Evolutionary conservation across 92 coral and sea anemone species (phyloP).

Genomic region (Heliopora coerulea): DNA sequence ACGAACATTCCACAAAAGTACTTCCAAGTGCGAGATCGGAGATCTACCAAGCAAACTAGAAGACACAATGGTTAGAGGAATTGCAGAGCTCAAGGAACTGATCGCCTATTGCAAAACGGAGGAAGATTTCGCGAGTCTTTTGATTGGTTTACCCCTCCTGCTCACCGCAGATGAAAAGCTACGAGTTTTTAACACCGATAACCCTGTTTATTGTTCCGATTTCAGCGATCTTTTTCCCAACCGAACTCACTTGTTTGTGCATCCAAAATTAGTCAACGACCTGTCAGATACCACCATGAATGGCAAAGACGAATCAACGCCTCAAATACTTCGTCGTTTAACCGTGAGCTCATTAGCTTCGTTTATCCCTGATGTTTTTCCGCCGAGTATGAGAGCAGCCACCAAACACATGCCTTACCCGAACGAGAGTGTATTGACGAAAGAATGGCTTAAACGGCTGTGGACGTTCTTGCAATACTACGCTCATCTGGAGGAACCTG

Average conservation of each 20-base stretch:
- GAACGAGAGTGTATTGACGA: not conserved
- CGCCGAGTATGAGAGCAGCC: slow-evolving; percentile 5
- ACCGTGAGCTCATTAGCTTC: not conserved
- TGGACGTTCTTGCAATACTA: slow-evolving; percentile 31
- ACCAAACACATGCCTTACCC: not conserved
- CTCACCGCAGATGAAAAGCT: slow-evolving; percentile 36
- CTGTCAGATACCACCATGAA: not conserved
- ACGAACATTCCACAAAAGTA: not conserved
- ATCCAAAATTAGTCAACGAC: slow-evolving; percentile 1
- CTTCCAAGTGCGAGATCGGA: slow-evolving; percentile 22
- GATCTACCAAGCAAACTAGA: slow-evolving; percentile 28
- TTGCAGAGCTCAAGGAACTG: slow-evolving; percentile 10
- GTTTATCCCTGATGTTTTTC: slow-evolving; percentile 20
- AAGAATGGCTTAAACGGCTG: slow-evolving; percentile 38
- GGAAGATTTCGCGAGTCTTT: not conserved
- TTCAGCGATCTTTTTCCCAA: slow-evolving; percentile 39
- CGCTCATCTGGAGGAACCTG: not conserved
- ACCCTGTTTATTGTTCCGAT: slow-evolving; percentile 23
- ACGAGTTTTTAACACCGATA: slow-evolving; percentile 19
- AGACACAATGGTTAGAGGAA: slow-evolving; percentile 15
- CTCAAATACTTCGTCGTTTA: slow-evolving; percentile 5
- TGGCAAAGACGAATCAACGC: not conserved
- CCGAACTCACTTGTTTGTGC: slow-evolving; percentile 28
- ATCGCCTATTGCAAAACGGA: slow-evolving; percentile 25
- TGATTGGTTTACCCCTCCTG: slow-evolving; percentile 36